Evolutionary conservation across 2,888 invertebrate species (phyloP), one percentile per base, ranked within the genome.

Genomic region (Neoitamus cyanurus): DNA sequence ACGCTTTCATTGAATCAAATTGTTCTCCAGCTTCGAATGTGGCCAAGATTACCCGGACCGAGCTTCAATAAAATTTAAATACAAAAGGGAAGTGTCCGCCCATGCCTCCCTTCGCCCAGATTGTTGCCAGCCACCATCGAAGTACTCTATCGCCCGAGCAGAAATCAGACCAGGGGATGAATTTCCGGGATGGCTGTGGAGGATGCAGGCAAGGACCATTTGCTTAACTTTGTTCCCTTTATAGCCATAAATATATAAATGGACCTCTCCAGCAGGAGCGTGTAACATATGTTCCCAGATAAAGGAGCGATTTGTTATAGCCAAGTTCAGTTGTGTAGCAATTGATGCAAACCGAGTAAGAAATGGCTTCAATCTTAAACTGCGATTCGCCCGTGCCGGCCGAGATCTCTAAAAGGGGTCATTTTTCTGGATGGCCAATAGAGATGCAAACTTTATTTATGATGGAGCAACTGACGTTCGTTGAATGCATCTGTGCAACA

Each of bases 271-370:
- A 20, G 58, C 70, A 83, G 83, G 70, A 83, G 70, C 82, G 82
- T 85, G 85, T 84, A 85, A 85, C 85, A 85, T 85, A 84, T 85
- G 85, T 83, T 85, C 58, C 58, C 46, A 85, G 85, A 85, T 85
- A 85, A 85, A 85, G 78, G 85, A 83, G 73, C 84, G 83, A 85
- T 85, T 85, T 85, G 85, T 85, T 85, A 85, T 46, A 83, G 75
- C 46, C 69, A 73, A 83, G 31, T 83, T 46, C 42, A 31, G 37
- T 83, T 70, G 37, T 83, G 83, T 83, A 72, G 83, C 46, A 83
- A 83, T 83, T 83, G 83, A 83, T 83, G 83, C 72, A 83, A 83
- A 83, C 69, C 68, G 83, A 83, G 42, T 72, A 72, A 72, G 83
- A 46, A 83, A 83, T 72, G 83, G 69, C 42, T 75, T 58, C 78